A percentile compares a stretch with the other conserved stretches of the same genome.
Conservation (phyloP, 2,888 invertebrate genomes). For the Erebia epiphron region DNA sequence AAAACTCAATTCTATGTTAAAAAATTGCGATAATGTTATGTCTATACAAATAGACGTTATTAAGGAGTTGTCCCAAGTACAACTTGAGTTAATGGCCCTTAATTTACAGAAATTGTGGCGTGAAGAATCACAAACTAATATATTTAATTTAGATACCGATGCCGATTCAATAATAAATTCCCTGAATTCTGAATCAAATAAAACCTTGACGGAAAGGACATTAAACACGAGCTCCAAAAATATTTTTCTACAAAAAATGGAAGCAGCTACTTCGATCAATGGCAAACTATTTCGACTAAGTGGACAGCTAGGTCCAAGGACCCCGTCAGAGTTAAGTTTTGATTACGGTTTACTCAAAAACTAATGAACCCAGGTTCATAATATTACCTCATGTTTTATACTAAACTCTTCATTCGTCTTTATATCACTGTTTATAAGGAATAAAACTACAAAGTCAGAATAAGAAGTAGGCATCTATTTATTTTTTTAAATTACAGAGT, state of each 20-base stretch:
- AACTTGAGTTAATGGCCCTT: slow-evolving; percentile 84
- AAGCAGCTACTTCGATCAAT: slow-evolving; percentile 70
- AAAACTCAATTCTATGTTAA: slow-evolving; percentile 79
- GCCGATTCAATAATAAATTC: slow-evolving; percentile 72
- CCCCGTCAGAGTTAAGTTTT: slow-evolving; percentile 66
- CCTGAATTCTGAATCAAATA: slow-evolving; percentile 66
- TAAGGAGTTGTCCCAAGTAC: slow-evolving; percentile 84
- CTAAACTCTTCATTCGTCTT: no score
- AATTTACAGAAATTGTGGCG: slow-evolving; percentile 83
- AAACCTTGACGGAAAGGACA: slow-evolving; percentile 69
- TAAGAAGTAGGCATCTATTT: slow-evolving; percentile 13
- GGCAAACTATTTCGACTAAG: slow-evolving; percentile 68
- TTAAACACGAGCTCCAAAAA: slow-evolving; percentile 66
- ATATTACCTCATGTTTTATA: neutral
- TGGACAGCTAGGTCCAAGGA: slow-evolving; percentile 58
- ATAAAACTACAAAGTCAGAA: slow-evolving; percentile 18
- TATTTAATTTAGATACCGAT: slow-evolving; percentile 64
- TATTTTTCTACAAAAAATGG: slow-evolving; percentile 73
- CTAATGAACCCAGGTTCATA: neutral
- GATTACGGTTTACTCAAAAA: slow-evolving; percentile 31
- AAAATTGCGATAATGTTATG: slow-evolving; percentile 74
- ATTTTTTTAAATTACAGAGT: neutral
- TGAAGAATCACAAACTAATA: slow-evolving; percentile 73
- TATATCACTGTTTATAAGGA: slow-evolving; percentile 1
- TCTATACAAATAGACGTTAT: slow-evolving; percentile 81